Evolutionary conservation across 2,797 vertebrate species (phyloP).

Genomic region (Lacerta agilis): DNA sequence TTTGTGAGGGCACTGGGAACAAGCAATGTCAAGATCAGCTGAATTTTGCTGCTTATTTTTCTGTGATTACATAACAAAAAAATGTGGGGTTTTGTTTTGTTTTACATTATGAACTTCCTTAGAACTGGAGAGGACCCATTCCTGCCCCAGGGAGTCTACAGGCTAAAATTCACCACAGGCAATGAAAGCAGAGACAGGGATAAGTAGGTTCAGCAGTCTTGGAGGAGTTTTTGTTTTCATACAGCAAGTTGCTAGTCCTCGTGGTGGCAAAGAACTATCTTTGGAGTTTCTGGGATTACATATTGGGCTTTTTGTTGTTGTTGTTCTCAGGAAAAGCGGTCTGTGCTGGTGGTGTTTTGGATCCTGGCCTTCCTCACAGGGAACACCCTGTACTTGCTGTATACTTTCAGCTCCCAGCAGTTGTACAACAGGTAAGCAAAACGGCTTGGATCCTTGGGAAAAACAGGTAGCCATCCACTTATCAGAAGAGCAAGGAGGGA

Average conservation of each 20-base stretch:
- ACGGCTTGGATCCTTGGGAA: fast-evolving
- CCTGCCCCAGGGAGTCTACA: not conserved
- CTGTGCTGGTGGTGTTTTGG: conserved; percentile 90
- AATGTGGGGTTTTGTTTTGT: not conserved
- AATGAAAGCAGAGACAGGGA: not conserved
- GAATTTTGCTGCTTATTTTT: not conserved
- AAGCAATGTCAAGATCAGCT: not conserved
- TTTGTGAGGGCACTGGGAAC: not conserved
- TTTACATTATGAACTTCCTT: not conserved
- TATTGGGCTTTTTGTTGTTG: not conserved
- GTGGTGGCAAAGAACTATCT: not conserved
- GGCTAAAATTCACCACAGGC: not conserved
- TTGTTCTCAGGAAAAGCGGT: conserved; percentile 89
- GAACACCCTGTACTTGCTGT: conserved; percentile 91
- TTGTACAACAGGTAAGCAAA: conserved; percentile 90
- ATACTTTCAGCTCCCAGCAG: conserved; percentile 93
- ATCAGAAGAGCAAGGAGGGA: not conserved
- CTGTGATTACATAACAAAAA: not conserved
- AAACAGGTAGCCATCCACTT: not conserved
- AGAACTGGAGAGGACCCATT: not conserved
- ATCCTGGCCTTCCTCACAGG: conserved; percentile 90
- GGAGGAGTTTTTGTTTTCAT: not conserved
- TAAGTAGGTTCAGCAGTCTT: not conserved
- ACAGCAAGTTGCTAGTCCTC: not conserved
- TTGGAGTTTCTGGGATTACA: not conserved